Evolutionary conservation across 2,113 vertebrate species (phyloP), one percentile per base, ranked within the genome.

Genomic region (Corapipo altera): DNA sequence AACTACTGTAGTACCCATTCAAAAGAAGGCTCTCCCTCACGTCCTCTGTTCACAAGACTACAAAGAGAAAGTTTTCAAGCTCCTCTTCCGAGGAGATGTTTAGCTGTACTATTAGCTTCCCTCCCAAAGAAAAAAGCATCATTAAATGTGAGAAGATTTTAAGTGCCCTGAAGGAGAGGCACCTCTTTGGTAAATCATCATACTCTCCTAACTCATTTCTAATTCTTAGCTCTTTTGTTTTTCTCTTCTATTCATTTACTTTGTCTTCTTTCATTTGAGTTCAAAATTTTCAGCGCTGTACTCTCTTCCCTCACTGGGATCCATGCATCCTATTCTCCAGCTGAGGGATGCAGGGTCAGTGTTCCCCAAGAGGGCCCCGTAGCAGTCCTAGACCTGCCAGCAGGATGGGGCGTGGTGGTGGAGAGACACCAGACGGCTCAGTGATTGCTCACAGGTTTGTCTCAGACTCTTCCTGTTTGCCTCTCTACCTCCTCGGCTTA

Each of bases 391-490:
- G 15, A 54, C 41, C 54, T 64, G 67, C 27, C 72, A 49, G 59
- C 1, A 16, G 71, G 65, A 13, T 4, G 58, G 15, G 59, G 62
- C 27, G 32, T 28, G 43, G 5, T 4, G 20, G 5, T 12, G 39
- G 6, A 48, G 20, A 86, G 88, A 66, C 61, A 78, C 27, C 82
- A 95, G 65, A 55, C 12, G 0, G 86, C 86, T 81, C 65, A 19
- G 77, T 11, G 58, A 72, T 58, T 46, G 73, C 67, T 72, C 76
- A 39, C 73, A 39, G 41, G 24, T 72, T 78, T 87, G 44, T 59
- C 57, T 73, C 37, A 41, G 57, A 30, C 44, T 74, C 69, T 35
- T 93, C 79, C 82, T 93, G 69, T 72, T 78, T 93, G 80, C 54
- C 5, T 46, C 61, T 71, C 79, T 91, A 52, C 83, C 65, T 86